Evolutionary conservation across 2,888 invertebrate genomes (phyloP).

Genomic region (Cephus runcator): DNA sequence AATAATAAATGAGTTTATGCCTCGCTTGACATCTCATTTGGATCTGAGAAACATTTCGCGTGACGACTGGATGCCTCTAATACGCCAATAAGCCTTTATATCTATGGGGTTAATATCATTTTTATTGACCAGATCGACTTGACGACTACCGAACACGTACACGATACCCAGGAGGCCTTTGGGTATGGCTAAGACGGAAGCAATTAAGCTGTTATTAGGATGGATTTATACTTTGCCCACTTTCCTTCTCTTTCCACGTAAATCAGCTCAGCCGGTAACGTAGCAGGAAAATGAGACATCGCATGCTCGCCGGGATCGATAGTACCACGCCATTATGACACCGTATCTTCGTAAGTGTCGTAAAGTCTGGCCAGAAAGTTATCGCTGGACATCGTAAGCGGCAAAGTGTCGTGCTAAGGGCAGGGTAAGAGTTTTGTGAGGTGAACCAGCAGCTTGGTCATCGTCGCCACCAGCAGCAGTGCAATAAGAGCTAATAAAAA

Average conservation of each 20-base stretch:
- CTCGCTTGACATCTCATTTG: constrained; percentile 21
- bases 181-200: background rate
- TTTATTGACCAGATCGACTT: background rate
- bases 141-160: background rate
- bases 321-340: constrained; percentile 11
- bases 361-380: constrained; percentile 32
- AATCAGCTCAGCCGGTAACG: background rate
- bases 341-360: constrained; percentile 23
- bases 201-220: background rate
- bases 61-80: background rate
- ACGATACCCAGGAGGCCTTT: background rate
- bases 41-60: background rate
- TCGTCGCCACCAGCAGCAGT: constrained; percentile 8
- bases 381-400: constrained; percentile 30
- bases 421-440: constrained; percentile 13
- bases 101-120: background rate
- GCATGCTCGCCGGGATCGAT: background rate
- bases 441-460: background rate
- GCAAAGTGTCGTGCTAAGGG: constrained; percentile 36
- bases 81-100: background rate
- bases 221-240: background rate
- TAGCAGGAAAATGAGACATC: background rate
- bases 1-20: constrained; percentile 47
- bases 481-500: constrained; percentile 46
- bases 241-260: background rate